Evolutionary conservation across 2,797 vertebrate species (phyloP).

Genomic region (Garrulus glandarius): DNA sequence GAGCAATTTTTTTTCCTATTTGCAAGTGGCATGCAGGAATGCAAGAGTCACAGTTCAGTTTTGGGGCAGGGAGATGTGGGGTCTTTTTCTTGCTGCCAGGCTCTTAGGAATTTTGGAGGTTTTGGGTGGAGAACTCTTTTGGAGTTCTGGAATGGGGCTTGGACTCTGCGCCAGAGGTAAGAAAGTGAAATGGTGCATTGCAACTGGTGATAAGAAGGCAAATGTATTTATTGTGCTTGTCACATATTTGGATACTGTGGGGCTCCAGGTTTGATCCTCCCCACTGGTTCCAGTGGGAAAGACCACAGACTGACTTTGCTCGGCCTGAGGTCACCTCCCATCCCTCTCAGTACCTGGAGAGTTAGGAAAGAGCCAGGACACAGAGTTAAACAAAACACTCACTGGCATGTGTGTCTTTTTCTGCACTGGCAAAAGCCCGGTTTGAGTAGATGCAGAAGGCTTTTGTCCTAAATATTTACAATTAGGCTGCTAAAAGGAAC

Average conservation of each 20-base stretch:
- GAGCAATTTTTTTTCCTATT: rapidly evolving
- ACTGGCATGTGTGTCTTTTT: neutral
- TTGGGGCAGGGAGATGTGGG: neutral
- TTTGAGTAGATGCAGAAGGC: slow-evolving; percentile 39
- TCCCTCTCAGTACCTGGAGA: neutral
- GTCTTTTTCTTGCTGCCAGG: neutral
- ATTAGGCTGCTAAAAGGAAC: neutral
- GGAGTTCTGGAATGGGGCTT: neutral
- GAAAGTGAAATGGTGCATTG: neutral
- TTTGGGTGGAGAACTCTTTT: neutral
- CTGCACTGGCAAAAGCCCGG: neutral
- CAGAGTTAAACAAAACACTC: neutral
- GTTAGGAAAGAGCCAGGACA: neutral
- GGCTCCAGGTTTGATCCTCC: neutral
- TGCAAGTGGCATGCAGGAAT: neutral
- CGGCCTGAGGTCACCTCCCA: neutral
- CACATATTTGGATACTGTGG: rapidly evolving
- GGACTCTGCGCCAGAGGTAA: neutral
- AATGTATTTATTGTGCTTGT: neutral
- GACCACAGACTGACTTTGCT: neutral
- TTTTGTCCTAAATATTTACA: slow-evolving; percentile 51
- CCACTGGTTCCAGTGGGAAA: neutral
- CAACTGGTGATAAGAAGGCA: neutral
- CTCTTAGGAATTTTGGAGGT: neutral
- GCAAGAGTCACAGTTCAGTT: neutral